A percentile compares a stretch with the other conserved stretches of the same genome.
Evolutionary conservation across 2,888 invertebrate genomes (phyloP).

Genomic region (Ormyrus thymus): DNA sequence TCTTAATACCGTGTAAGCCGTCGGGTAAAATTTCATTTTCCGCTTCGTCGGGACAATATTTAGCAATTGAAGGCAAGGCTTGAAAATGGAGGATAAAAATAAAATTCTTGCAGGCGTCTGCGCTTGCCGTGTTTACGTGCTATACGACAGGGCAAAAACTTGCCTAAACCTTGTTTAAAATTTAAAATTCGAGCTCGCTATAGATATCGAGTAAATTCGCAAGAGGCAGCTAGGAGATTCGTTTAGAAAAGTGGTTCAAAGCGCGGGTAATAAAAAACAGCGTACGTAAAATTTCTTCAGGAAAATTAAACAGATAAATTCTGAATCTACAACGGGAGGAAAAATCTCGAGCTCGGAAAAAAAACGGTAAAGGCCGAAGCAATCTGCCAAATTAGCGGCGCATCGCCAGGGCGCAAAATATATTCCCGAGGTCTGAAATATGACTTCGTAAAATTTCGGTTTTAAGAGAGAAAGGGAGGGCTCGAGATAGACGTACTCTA

Average conservation of each 20-base stretch:
- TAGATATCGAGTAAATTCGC: too few species aligned
- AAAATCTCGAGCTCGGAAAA: constrained; percentile 22
- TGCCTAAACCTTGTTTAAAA: too few species aligned
- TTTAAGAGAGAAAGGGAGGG: constrained; percentile 12
- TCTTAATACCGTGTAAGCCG: not conserved
- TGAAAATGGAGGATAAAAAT: too few species aligned
- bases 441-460: constrained; percentile 54
- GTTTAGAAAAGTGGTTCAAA: too few species aligned
- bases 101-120: too few species aligned
- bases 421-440: constrained; percentile 46
- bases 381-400: constrained; percentile 53
- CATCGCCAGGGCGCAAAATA: constrained; percentile 32
- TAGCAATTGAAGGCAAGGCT: too few species aligned
- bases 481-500: not conserved
- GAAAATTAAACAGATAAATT: constrained; percentile 48
- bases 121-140: too few species aligned
- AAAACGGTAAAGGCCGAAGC: constrained; percentile 47
- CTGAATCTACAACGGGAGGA: constrained; percentile 8
- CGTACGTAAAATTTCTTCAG: constrained; percentile 22
- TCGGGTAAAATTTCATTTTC: too few species aligned
- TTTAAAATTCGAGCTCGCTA: too few species aligned
- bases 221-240: too few species aligned
- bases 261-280: constrained; percentile 5
- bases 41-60: too few species aligned
- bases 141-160: too few species aligned